phyloP scores from a whole-genome alignment of 1,140 invertebrate species.

The Drosophila nigromelanica region DNA sequence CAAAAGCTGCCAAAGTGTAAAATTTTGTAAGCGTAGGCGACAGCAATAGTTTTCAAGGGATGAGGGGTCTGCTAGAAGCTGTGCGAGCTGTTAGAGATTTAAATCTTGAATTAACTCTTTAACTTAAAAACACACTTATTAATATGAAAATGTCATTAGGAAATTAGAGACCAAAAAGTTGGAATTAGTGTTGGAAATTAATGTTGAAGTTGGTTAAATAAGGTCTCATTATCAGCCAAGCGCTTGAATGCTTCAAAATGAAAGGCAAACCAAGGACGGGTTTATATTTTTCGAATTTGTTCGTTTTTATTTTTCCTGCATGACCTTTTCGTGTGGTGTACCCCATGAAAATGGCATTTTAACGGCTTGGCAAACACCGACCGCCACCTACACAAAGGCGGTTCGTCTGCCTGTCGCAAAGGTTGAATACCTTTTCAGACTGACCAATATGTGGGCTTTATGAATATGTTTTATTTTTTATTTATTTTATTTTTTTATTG shows the following conservation, averaged over 20 bases:
- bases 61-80: constrained; percentile 5
- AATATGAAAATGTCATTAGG: constrained; percentile 17
- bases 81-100: constrained; percentile 2
- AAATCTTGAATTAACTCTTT: constrained; percentile 17
- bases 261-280: not conserved
- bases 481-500: constrained; percentile 12
- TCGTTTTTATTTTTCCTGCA: not conserved
- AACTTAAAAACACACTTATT: constrained; percentile 15
- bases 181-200: not conserved
- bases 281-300: not conserved
- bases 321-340: constrained; percentile 8
- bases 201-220: not conserved
- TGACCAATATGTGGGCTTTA: constrained; percentile 11
- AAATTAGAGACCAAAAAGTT: not conserved
- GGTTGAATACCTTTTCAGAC: constrained; percentile 22
- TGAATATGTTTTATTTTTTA: constrained; percentile 26
- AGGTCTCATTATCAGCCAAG: constrained; percentile 11
- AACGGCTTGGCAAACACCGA: constrained; percentile 20
- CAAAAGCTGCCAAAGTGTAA: constrained; percentile 24
- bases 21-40: constrained; percentile 31
- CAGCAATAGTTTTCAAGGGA: constrained; percentile 8
- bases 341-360: constrained; percentile 21
- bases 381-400: constrained; percentile 25
- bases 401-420: constrained; percentile 1
- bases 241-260: constrained; percentile 8